Percentiles rank a stretch among this genome's conserved stretches.
These are phyloP conservation scores for Silurus asotus DNA, from an alignment of 2,113 vertebrate genomes.

Conservation along the genomic window DNA sequence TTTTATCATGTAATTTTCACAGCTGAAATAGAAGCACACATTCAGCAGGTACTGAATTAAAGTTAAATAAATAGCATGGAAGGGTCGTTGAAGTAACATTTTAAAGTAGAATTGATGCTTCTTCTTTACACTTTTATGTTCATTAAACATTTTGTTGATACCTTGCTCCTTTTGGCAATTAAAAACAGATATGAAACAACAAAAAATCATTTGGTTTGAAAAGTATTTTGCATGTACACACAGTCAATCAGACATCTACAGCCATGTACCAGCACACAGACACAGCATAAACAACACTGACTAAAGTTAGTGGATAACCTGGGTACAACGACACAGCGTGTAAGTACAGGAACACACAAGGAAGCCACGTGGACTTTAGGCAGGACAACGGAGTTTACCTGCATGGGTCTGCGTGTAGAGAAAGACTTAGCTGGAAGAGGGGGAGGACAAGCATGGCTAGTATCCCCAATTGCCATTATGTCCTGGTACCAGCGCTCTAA, in stretches of 20 bases:
- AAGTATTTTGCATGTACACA: neutral
- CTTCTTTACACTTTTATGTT: neutral
- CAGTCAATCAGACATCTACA: neutral
- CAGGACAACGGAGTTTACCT: constrained; percentile 76
- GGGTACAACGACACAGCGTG: neutral
- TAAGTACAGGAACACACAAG: constrained; percentile 30
- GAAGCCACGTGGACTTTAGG: constrained; percentile 22
- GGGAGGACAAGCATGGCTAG: constrained; percentile 80
- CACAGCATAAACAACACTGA: neutral
- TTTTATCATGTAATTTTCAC: neutral
- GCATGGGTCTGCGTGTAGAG: constrained; percentile 78
- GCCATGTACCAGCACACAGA: neutral
- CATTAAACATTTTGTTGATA: neutral
- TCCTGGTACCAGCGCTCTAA: constrained; percentile 81
- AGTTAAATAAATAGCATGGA: no score
- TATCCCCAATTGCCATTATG: constrained; percentile 77
- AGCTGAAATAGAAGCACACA: neutral
- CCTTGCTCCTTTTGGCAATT: neutral
- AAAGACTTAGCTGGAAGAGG: constrained; percentile 89
- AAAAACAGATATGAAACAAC: neutral
- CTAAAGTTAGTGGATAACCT: neutral
- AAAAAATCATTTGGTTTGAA: constrained; percentile 14
- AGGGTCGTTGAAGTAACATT: neutral
- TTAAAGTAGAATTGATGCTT: neutral
- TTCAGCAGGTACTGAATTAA: neutral